These are phyloP conservation scores for Pelobates cultripes DNA, from an alignment of 2,797 vertebrate species.

Conservation along the genomic window DNA sequence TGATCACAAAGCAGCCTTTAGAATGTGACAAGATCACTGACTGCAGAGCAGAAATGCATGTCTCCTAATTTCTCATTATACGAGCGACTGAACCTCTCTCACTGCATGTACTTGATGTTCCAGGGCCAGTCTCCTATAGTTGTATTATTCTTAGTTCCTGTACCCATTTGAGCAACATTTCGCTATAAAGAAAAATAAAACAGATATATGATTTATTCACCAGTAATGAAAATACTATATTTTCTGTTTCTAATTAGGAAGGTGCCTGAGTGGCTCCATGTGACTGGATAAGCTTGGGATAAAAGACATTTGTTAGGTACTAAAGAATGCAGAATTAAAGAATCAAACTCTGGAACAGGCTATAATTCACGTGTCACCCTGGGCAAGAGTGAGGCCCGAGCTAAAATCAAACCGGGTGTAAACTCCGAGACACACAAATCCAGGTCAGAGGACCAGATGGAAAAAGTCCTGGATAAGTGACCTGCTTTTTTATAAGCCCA, in stretches of 20 bases:
- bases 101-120: too few relatives aligned
- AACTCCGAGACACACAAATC: not conserved
- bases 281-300: conserved; percentile 49
- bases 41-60: too few relatives aligned
- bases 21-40: too few relatives aligned
- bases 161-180: not conserved
- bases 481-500: not conserved
- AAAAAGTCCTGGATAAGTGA: not conserved
- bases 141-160: not conserved
- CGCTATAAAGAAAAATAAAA: conserved; percentile 35
- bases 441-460: conserved; percentile 1
- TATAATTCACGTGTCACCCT: conserved; percentile 48
- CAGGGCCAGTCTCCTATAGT: too few relatives aligned
- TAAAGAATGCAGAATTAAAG: conserved; percentile 49
- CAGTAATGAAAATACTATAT: conserved; percentile 41
- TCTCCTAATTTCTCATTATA: too few relatives aligned
- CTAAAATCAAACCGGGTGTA: conserved; percentile 20
- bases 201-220: conserved; percentile 41
- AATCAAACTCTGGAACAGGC: conserved; percentile 36
- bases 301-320: conserved; percentile 54
- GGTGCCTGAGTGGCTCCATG: conserved; percentile 27
- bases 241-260: conserved; percentile 52
- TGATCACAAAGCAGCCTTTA: too few relatives aligned
- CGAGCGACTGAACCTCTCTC: too few relatives aligned
- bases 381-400: conserved; percentile 36